A percentile compares a stretch with the other conserved stretches of the same genome.
Evolutionary conservation across 2,888 invertebrate genomes (phyloP).

Genomic region (Octonoba sinensis): DNA sequence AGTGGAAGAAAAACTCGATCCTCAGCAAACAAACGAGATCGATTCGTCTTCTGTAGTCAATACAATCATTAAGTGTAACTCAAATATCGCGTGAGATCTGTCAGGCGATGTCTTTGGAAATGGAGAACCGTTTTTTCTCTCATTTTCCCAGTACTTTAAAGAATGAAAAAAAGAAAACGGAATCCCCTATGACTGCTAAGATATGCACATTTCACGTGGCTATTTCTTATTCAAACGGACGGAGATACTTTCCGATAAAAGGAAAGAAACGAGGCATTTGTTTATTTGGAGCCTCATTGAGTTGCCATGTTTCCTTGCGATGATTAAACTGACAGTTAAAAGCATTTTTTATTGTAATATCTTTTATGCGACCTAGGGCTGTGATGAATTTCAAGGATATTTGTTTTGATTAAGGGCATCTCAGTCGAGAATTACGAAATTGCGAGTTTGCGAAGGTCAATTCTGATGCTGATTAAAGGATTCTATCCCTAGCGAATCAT

Average conservation of each 20-base stretch:
- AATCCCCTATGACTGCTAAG: constrained; percentile 43
- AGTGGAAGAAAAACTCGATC: constrained; percentile 46
- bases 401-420: no score
- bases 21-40: constrained; percentile 56
- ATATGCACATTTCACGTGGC: constrained; percentile 44
- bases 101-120: constrained; percentile 59
- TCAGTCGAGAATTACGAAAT: no score
- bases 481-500: no score
- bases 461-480: no score
- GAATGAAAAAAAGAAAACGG: constrained; percentile 27
- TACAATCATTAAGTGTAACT: constrained; percentile 64
- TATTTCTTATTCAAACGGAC: constrained; percentile 42
- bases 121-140: constrained; percentile 28
- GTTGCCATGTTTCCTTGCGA: constrained; percentile 32
- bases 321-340: constrained; percentile 17
- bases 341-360: not conserved
- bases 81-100: constrained; percentile 60
- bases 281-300: constrained; percentile 42
- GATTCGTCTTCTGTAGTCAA: constrained; percentile 57
- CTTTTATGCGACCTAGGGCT: no score
- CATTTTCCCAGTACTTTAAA: constrained; percentile 34
- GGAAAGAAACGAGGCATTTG: constrained; percentile 18
- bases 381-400: no score
- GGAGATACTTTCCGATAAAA: constrained; percentile 17
- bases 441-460: no score